Base-by-base conservation (phyloP, 2,888 invertebrate genomes). In the Tenthredo amoena region DNA sequence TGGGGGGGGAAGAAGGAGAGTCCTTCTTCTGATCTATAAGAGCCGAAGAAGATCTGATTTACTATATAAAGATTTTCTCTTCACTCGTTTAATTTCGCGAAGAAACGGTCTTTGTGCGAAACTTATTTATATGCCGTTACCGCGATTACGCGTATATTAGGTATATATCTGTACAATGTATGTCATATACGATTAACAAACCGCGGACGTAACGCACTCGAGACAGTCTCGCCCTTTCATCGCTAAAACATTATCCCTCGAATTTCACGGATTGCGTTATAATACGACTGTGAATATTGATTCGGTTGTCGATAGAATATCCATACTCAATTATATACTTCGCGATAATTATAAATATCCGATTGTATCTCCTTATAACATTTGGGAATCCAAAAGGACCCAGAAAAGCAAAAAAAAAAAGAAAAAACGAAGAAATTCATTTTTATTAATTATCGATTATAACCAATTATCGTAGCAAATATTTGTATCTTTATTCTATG, bases 301-400 rank as follows among this genome's bases (percentile, higher is more conserved):
- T 85, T 84, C 72, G 43, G 50, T 87, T 87, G 87, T 89, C 88
- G 87, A 89, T 88, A 87, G 87, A 72, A 85, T 68, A 0, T 26
- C 26, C 18, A 18, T 34, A 26, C 34, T 68, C 26, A 68, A 31
- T 68, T 18, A 34, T 18, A 34, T 68, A 31, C 47, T 3, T 15
- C 2, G 15, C 68, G 18, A 10, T 58, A 21, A 58, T 58, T 10
- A 43, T 55, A 21, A 21, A 6, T 21, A 5, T n/a, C 5, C 3
- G 0, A 47, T 47, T 47, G 12, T 47, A 1, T 47, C 47, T 47
- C 0, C 3, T 47, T 3, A 26, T 26, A 47, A 47, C 1, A 47
- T 47, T 47, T 47, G 3, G 47, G 47, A 1, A 12, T 47, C 12
- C 3, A 15, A 47, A 43, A 12, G 0, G 12, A 47, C 10, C 43